Conservation (phyloP, 2,113 vertebrate species). For the Indicator maculatus region DNA sequence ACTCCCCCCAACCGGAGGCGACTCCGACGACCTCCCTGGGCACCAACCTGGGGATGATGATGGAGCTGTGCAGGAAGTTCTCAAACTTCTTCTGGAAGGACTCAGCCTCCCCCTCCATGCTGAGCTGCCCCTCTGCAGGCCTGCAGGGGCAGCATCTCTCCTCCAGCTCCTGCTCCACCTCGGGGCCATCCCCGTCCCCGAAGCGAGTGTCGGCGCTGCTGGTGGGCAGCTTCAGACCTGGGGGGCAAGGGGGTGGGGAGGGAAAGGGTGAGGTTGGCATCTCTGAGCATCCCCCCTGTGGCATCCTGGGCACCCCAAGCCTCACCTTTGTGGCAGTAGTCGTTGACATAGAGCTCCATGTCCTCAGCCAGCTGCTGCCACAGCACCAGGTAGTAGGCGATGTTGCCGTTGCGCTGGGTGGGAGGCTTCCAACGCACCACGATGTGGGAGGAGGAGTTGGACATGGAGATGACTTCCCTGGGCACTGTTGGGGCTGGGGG, state of each 20-base stretch:
- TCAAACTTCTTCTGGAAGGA: constrained; percentile 86
- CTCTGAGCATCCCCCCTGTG: no score
- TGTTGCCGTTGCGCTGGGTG: constrained; percentile 79
- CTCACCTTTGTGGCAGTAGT: constrained; percentile 83
- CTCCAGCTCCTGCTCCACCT: constrained; percentile 33
- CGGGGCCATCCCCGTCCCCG: constrained; percentile 20
- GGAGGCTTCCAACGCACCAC: constrained; percentile 84
- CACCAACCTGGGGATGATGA: constrained; percentile 83
- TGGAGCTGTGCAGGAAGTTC: constrained; percentile 82
- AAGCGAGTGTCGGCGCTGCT: constrained; percentile 79
- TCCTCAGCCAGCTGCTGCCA: constrained; percentile 83
- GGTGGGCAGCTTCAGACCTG: constrained; percentile 81
- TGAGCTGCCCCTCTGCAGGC: constrained; percentile 48
- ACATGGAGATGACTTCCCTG: constrained; percentile 81
- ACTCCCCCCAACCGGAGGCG: no score
- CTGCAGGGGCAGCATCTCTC: constrained; percentile 81
- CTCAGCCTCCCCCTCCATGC: constrained; percentile 57
- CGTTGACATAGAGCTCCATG: constrained; percentile 78
- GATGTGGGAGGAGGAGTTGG: constrained; percentile 82
- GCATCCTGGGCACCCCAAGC: neutral
- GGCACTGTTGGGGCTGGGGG: constrained; percentile 77
- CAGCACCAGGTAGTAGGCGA: constrained; percentile 82
- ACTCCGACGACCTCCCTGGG: no score
- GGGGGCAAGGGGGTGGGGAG: neutral
- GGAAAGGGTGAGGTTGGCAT: no score